phyloP scores from a whole-genome alignment of 2,797 vertebrate species.

The Myripristis murdjan region DNA sequence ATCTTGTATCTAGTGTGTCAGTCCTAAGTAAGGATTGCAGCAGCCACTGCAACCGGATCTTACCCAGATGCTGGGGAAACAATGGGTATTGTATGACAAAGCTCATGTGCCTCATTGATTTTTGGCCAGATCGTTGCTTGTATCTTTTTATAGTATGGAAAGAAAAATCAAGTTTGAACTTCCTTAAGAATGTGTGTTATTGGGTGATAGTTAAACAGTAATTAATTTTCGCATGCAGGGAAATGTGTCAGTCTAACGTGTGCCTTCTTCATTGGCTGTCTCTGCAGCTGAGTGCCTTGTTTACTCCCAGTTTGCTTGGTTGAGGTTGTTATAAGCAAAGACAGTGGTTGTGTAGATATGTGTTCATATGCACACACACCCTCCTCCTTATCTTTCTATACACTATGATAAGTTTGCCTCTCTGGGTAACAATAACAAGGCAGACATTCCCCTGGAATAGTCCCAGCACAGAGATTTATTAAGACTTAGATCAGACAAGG shows the following conservation, averaged over 20 bases:
- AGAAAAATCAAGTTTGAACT: no score
- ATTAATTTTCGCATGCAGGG: no score
- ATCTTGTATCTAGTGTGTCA: neutral
- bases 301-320: neutral
- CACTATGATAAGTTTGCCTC: neutral
- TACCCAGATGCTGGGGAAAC: neutral
- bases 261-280: neutral
- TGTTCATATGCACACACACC: slow-evolving; percentile 1
- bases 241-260: neutral
- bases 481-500: slow-evolving; percentile 65
- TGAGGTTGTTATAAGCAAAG: neutral
- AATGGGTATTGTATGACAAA: neutral
- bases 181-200: no score
- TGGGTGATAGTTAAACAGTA: no score
- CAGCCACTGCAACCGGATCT: neutral
- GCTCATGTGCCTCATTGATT: neutral
- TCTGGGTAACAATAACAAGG: slow-evolving; percentile 59
- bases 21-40: neutral
- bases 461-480: slow-evolving; percentile 84
- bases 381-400: neutral
- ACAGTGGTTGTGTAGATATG: neutral
- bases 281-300: neutral
- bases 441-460: slow-evolving; percentile 63
- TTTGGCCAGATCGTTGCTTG: neutral
- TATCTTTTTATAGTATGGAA: neutral